Percentiles rank a stretch among this genome's conserved stretches.
These are phyloP conservation scores for Rhinogobio ventralis DNA, from an alignment of 2,797 vertebrate genomes.

Conservation along the genomic window DNA sequence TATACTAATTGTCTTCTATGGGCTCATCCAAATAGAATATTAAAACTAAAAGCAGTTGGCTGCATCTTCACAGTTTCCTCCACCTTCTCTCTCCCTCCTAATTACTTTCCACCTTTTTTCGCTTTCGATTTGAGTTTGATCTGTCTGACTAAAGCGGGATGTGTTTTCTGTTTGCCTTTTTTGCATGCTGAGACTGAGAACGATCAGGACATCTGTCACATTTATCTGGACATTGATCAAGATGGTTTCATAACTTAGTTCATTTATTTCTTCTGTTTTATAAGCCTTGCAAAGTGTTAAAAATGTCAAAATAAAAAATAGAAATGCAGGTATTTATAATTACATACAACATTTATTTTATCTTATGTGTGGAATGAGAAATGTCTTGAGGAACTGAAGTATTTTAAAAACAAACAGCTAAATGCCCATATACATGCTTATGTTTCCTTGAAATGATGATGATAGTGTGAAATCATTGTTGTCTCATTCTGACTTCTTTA, in stretches of 20 bases:
- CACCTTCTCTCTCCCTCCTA: neutral
- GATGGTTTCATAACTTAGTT: constrained; percentile 1
- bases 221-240: constrained; percentile 6
- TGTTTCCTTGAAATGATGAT: neutral
- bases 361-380: neutral
- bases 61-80: neutral
- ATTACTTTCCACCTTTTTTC: neutral
- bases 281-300: neutral
- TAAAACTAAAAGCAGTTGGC: constrained; percentile 5
- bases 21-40: neutral
- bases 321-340: neutral
- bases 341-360: neutral
- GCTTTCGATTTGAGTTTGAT: neutral
- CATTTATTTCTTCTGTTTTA: neutral
- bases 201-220: constrained; percentile 10
- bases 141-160: neutral
- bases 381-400: neutral
- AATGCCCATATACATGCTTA: neutral
- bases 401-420: constrained; percentile 1
- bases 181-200: neutral
- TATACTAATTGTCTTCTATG: neutral
- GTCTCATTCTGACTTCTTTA: neutral
- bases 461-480: neutral
- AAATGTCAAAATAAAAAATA: neutral
- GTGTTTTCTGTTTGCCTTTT: neutral